Conservation (phyloP, 2,797 vertebrate species). For the Gouania willdenowi region DNA sequence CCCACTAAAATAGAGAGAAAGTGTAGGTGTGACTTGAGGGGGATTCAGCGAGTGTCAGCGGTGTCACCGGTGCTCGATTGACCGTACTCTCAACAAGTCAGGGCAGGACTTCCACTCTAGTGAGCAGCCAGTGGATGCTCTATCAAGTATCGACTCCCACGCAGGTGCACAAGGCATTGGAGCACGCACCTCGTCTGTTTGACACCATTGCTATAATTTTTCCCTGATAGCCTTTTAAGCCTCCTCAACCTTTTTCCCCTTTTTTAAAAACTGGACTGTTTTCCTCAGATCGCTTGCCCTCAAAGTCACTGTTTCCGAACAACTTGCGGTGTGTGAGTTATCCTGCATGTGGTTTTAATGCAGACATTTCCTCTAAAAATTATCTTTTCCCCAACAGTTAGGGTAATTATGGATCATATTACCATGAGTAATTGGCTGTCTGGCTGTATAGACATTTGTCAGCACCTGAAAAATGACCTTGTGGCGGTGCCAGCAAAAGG, state of each 20-base stretch:
- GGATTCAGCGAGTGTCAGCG: slow-evolving; percentile 58
- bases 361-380: slow-evolving; percentile 25
- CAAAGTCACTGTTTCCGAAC: slow-evolving; percentile 1
- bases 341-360: slow-evolving; percentile 16
- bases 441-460: slow-evolving; percentile 35
- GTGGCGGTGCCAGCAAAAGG: slow-evolving; percentile 23
- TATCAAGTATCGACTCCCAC: slow-evolving; percentile 68
- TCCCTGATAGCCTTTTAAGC: not conserved
- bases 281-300: not conserved
- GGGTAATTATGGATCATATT: slow-evolving; percentile 49
- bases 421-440: slow-evolving; percentile 39
- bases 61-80: slow-evolving; percentile 62
- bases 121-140: slow-evolving; percentile 59
- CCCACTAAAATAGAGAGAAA: slow-evolving; percentile 18
- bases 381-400: slow-evolving; percentile 25
- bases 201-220: slow-evolving; percentile 10
- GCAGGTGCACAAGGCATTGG: slow-evolving; percentile 48
- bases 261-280: not conserved
- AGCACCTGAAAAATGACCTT: slow-evolving; percentile 52
- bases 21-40: slow-evolving; percentile 12
- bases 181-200: slow-evolving; percentile 51
- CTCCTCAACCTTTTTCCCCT: not conserved
- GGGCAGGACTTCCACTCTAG: slow-evolving; percentile 69
- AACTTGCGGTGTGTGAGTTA: slow-evolving; percentile 1
- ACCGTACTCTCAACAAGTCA: slow-evolving; percentile 65